Percentiles rank a stretch among this genome's conserved stretches.
Conservation (phyloP, 1,140 invertebrate species). For the Solen grandis region DNA sequence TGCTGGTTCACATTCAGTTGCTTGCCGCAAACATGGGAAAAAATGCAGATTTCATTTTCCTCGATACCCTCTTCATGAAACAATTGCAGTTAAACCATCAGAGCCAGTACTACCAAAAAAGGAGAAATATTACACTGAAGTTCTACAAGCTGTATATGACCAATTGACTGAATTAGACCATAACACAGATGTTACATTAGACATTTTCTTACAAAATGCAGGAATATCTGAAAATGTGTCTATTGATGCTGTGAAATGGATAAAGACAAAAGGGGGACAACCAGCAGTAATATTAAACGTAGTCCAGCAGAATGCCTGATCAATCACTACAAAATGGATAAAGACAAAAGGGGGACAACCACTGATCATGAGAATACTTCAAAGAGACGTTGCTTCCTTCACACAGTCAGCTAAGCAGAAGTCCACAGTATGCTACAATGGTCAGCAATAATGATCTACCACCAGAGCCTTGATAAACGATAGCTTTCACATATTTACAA, state of each 20-base stretch:
- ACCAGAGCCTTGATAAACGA: too few relatives aligned
- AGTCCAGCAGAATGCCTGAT: neutral
- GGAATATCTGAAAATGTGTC: neutral
- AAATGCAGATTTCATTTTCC: constrained; percentile 17
- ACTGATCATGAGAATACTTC: too few relatives aligned
- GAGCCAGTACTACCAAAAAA: neutral
- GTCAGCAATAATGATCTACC: too few relatives aligned
- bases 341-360: neutral
- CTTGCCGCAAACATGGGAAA: constrained; percentile 30
- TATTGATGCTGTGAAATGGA: neutral
- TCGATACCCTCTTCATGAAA: constrained; percentile 21
- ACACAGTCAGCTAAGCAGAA: too few relatives aligned
- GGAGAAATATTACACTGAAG: too few relatives aligned
- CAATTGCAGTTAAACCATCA: constrained; percentile 1
- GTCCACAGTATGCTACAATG: too few relatives aligned
- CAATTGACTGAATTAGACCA: neutral
- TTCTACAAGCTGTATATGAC: constrained; percentile 4
- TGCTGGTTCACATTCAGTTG: constrained; percentile 28
- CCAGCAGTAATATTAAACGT: neutral
- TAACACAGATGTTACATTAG: neutral
- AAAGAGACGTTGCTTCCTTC: too few relatives aligned
- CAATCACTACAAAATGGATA: neutral
- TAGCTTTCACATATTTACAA: constrained; percentile 26
- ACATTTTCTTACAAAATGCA: neutral
- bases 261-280: constrained; percentile 4